Conservation (phyloP, 2,888 invertebrate species). For the Lasioglossum leucozonium region DNA sequence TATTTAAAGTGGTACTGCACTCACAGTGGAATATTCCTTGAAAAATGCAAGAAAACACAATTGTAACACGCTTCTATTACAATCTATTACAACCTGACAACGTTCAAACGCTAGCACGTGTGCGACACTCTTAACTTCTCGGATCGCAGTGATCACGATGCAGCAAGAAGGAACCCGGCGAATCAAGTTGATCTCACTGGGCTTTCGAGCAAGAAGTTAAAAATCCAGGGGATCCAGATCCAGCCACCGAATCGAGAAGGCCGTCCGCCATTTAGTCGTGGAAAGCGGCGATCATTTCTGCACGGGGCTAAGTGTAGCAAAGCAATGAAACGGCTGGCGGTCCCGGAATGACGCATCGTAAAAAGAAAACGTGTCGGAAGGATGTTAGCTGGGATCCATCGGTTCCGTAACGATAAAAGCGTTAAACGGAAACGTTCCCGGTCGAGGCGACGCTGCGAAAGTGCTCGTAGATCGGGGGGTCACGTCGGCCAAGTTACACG, state of each 20-base stretch:
- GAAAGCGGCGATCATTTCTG: background rate
- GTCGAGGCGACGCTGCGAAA: constrained; percentile 3
- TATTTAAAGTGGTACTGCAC: too few species aligned
- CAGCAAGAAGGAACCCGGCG: too few species aligned
- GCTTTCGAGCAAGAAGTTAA: too few species aligned
- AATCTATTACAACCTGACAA: too few species aligned
- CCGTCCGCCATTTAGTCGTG: background rate
- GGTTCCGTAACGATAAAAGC: constrained; percentile 7
- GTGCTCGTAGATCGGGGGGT: constrained; percentile 16
- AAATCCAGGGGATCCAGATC: background rate
- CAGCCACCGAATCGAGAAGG: background rate
- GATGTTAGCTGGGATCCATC: background rate
- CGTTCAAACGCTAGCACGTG: too few species aligned
- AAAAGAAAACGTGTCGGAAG: background rate
- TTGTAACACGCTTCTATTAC: too few species aligned
- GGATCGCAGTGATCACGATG: too few species aligned
- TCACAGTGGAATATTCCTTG: too few species aligned
- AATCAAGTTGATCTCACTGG: too few species aligned
- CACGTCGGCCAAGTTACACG: constrained; percentile 33
- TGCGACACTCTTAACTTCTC: too few species aligned
- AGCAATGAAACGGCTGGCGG: background rate
- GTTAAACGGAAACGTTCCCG: background rate
- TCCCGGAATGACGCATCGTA: background rate
- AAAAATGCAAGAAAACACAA: too few species aligned
- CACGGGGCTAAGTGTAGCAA: background rate